Conservation (phyloP, 1,140 invertebrate genomes). For the Orchesella cincta region DNA sequence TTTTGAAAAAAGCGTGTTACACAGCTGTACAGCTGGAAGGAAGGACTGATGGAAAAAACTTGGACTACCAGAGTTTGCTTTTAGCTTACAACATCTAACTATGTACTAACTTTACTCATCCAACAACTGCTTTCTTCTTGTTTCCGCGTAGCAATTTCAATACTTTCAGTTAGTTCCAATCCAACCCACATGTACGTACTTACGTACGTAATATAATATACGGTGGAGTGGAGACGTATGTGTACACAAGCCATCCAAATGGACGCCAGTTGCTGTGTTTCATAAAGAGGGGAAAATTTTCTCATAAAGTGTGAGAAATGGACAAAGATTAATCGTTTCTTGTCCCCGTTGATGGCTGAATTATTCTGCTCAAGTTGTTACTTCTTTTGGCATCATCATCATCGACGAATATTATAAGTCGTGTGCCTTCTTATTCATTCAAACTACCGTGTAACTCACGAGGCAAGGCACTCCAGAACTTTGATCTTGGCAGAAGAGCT, state of each 20-base stretch:
- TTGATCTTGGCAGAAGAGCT: too few relatives aligned
- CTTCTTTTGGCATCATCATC: slow-evolving; percentile 41
- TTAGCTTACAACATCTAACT: background rate
- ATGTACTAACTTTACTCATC: slow-evolving; percentile 16
- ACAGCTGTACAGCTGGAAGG: background rate
- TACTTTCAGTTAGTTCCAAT: background rate
- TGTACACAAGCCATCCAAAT: slow-evolving; percentile 25
- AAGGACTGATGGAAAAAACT: background rate
- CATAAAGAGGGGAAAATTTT: slow-evolving; percentile 48
- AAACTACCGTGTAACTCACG: background rate
- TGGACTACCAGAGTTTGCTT: slow-evolving; percentile 5
- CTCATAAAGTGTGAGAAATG: slow-evolving; percentile 52
- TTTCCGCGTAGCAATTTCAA: slow-evolving; percentile 15
- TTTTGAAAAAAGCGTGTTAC: background rate
- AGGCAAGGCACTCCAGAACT: background rate
- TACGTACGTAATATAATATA: background rate
- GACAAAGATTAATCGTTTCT: slow-evolving; percentile 52
- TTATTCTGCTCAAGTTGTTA: slow-evolving; percentile 53
- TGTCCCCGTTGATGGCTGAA: slow-evolving; percentile 52
- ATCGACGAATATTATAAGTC: slow-evolving; percentile 29
- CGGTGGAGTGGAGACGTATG: slow-evolving; percentile 14
- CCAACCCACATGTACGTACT: background rate
- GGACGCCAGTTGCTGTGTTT: slow-evolving; percentile 29
- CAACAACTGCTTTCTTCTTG: slow-evolving; percentile 26
- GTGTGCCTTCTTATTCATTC: slow-evolving; percentile 22